Percentiles rank a stretch among this genome's conserved stretches.
Conservation (phyloP, 2,113 vertebrate species). For the Neofelis nebulosa region DNA sequence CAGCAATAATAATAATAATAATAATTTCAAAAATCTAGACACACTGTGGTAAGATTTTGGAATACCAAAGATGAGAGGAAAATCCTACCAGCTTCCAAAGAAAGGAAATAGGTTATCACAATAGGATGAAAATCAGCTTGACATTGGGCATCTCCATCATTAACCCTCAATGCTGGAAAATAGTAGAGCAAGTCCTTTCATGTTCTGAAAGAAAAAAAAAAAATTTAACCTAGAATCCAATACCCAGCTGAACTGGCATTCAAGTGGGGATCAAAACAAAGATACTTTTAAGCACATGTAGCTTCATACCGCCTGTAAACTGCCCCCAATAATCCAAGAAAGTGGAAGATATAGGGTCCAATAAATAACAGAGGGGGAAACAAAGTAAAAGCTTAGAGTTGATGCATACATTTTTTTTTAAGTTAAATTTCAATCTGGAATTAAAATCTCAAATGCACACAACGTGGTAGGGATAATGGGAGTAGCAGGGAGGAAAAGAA, state of each 20-base stretch:
- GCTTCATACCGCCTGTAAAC: neutral
- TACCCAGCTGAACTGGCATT: conserved; percentile 13
- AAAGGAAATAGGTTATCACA: neutral
- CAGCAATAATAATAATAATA: too few species aligned
- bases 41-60: neutral
- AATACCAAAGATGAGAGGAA: neutral
- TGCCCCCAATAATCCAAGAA: neutral
- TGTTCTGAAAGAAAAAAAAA: neutral
- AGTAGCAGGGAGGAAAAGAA: neutral
- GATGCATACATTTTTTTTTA: neutral
- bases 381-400: neutral
- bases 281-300: neutral
- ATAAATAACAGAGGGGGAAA: neutral
- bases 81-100: neutral
- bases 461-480: neutral
- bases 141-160: neutral
- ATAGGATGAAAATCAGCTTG: neutral
- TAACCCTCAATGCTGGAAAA: neutral
- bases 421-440: neutral
- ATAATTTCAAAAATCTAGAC: neutral
- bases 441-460: neutral
- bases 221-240: neutral
- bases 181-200: neutral
- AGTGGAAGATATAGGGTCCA: neutral
- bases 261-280: neutral